Percentiles rank a stretch among this genome's conserved stretches.
Conservation (phyloP, 2,888 invertebrate genomes). For the Stenodema calcarata region DNA sequence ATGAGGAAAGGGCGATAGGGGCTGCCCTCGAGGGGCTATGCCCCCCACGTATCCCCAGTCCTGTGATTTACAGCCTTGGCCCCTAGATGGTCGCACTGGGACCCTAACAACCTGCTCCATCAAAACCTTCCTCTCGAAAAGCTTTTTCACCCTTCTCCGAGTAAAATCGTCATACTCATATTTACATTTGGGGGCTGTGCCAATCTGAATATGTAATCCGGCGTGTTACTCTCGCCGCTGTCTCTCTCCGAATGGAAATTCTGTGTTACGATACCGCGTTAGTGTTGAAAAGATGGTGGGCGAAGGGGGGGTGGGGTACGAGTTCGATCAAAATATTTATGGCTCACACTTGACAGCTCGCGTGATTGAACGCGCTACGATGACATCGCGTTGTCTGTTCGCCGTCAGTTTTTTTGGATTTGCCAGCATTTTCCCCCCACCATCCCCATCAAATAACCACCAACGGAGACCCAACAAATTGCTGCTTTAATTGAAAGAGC, state of each 20-base stretch:
- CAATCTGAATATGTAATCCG: conserved; percentile 43
- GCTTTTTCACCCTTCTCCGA: neutral
- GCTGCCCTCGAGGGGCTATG: neutral
- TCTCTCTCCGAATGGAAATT: neutral
- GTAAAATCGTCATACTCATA: conserved; percentile 34
- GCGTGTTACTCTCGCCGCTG: neutral
- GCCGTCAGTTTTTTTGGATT: neutral
- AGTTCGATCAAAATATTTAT: conserved; percentile 41
- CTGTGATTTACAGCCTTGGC: neutral
- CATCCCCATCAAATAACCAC: too few relatives aligned
- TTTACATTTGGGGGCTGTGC: neutral
- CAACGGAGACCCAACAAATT: too few relatives aligned
- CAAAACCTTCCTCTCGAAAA: neutral
- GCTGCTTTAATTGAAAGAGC: too few relatives aligned
- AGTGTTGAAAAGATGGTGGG: neutral
- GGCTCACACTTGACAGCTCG: conserved; percentile 25
- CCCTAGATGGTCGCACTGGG: neutral
- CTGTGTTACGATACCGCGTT: neutral
- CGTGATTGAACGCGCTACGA: conserved; percentile 15
- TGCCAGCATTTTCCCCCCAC: too few relatives aligned
- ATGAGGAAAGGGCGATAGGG: neutral
- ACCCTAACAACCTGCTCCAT: conserved; percentile 31
- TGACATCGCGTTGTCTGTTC: conserved; percentile 2
- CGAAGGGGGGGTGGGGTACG: neutral
- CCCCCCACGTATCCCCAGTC: conserved; percentile 11